Evolutionary conservation across 1,140 invertebrate genomes (phyloP), one percentile per base, ranked within the genome.

Genomic region (Delia radicum): DNA sequence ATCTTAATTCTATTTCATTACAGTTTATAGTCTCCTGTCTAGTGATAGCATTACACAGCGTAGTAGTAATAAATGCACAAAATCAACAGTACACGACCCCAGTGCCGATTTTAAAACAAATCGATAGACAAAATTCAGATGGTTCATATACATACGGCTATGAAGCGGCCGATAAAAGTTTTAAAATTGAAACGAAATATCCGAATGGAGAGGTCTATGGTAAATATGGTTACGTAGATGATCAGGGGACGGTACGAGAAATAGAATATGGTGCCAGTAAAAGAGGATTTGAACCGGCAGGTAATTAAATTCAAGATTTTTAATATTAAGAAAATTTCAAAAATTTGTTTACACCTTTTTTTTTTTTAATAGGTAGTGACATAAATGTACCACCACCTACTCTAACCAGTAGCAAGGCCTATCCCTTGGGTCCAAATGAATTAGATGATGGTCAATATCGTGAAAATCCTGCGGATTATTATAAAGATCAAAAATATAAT

Each of bases 181-280:
- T 95, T 88, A 96, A 96, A 86, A 95, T 96, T 75, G 95, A 97
- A 85, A 95, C 94, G 0, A 95, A 94, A 83, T 94, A 94, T 78
- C 90, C 93, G 0, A 92, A 90, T 26, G 94, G 94, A 0, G 93
- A 95, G 80, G 92, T 95, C 3, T 93, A 92, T 46, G 95, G 95
- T 63, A 86, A 86, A 75, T 86, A 86, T 62, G 84, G 84, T 28
- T 96, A 95, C 84, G 89, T 95, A 0, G 94, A 95, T 78, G 94
- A 94, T 78, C 88, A 15, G 94, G 94, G 15, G 90, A 90, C 79
- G 82, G 89, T 95, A 1, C 90, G 94, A 27, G 92, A 94, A 15
- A 93, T 96, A 15, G 94, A 96, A 81, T 96, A 96, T 84, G 94
- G 94, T 24, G 94, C 95, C 1, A 94, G 94, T 81, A 93, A 93